Percentiles rank a stretch among this genome's conserved stretches.
These are phyloP conservation scores for Neodon shergylaensis DNA, from an alignment of 2,113 vertebrate genomes.

Conservation along the genomic window DNA sequence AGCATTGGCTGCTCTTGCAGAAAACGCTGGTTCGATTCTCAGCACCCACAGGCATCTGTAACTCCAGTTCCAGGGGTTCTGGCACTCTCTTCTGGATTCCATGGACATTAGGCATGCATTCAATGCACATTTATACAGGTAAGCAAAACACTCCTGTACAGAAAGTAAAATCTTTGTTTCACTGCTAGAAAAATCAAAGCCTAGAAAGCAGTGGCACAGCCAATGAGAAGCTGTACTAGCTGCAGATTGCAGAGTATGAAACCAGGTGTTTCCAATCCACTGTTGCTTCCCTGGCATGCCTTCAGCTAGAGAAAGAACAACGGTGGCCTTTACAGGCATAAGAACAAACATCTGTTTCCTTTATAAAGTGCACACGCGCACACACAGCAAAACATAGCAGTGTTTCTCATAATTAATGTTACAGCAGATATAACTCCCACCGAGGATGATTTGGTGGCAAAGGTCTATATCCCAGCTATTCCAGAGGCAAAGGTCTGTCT, in stretches of 20 bases:
- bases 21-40: neutral
- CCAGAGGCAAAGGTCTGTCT: neutral
- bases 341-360: neutral
- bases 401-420: neutral
- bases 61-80: neutral
- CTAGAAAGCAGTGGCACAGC: neutral
- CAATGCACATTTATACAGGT: neutral
- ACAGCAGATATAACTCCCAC: neutral
- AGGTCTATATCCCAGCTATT: neutral
- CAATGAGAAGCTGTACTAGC: neutral
- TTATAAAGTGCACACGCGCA: neutral
- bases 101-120: too few relatives aligned
- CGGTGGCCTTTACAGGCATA: fast-evolving
- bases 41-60: neutral
- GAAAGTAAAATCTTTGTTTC: neutral
- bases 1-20: neutral
- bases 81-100: neutral
- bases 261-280: neutral
- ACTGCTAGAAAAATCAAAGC: neutral
- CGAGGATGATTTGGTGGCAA: neutral
- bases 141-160: too few relatives aligned
- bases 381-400: neutral
- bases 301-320: neutral
- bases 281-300: fast-evolving
- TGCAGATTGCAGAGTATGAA: neutral